Percentiles rank a stretch among this genome's conserved stretches.
Evolutionary conservation across 1,140 invertebrate species (phyloP).

Genomic region (Pseudomyrmex gracilis): DNA sequence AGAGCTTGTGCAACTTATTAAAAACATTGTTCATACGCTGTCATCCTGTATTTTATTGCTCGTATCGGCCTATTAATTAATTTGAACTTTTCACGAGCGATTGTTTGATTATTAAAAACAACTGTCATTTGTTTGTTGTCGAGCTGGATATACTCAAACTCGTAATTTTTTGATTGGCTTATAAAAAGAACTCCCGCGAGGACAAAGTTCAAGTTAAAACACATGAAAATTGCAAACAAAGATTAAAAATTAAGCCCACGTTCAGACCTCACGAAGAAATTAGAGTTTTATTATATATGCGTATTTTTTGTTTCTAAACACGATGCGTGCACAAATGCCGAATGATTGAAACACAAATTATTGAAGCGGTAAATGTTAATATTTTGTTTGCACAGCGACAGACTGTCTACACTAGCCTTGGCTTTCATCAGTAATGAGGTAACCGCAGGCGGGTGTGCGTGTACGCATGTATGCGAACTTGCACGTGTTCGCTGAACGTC

Average conservation of each 20-base stretch:
- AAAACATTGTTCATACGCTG: no score
- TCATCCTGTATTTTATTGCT: no score
- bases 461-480: not conserved
- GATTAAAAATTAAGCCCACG: not conserved
- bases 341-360: not conserved
- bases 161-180: not conserved
- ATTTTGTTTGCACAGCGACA: not conserved
- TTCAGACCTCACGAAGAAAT: constrained; percentile 4
- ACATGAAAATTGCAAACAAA: not conserved
- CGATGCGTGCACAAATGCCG: no score
- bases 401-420: not conserved
- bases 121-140: no score
- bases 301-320: not conserved
- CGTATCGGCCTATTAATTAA: no score
- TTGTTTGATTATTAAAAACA: no score
- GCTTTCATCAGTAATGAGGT: not conserved
- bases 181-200: constrained; percentile 18
- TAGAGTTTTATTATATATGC: not conserved
- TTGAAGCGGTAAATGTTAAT: not conserved
- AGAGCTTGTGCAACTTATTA: no score
- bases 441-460: constrained; percentile 2
- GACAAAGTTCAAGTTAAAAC: constrained; percentile 14
- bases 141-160: no score
- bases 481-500: not conserved
- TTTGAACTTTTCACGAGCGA: no score